phyloP scores from a whole-genome alignment of 23 tunicate genomes.

The Styela plicata region DNA sequence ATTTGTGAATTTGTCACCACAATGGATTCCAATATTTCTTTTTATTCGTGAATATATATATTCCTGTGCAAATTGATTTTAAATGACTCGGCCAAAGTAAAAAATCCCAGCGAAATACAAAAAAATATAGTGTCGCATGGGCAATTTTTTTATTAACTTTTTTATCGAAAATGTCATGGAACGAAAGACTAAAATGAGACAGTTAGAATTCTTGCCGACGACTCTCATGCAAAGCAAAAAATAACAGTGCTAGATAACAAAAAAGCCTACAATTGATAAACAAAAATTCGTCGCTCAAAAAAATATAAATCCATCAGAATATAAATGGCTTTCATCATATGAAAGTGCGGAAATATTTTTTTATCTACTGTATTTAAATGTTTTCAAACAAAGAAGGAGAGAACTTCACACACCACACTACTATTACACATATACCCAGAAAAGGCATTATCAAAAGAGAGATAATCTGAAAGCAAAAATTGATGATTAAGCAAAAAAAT shows the following conservation, averaged over 20 bases:
- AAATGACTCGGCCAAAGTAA: too few relatives aligned
- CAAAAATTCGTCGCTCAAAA: background rate
- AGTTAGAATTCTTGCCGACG: background rate
- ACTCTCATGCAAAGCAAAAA: background rate
- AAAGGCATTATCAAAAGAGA: background rate
- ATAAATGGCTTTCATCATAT: constrained; percentile 25
- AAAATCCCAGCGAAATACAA: too few relatives aligned
- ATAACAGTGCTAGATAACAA: background rate
- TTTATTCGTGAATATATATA: too few relatives aligned
- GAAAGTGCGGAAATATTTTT: constrained; percentile 16
- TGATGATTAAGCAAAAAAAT: background rate
- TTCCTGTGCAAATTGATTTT: too few relatives aligned
- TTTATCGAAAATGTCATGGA: background rate
- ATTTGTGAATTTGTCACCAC: too few relatives aligned
- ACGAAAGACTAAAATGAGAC: background rate
- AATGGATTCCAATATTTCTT: too few relatives aligned
- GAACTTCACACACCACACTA: background rate
- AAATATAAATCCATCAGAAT: background rate
- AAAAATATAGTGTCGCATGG: too few relatives aligned
- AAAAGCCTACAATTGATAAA: too few relatives aligned
- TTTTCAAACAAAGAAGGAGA: background rate
- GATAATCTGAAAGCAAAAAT: background rate
- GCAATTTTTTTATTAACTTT: too few relatives aligned
- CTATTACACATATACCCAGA: background rate
- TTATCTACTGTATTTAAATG: background rate